phyloP scores from a whole-genome alignment of 2,888 invertebrate genomes.

The Drosophila formosana region DNA sequence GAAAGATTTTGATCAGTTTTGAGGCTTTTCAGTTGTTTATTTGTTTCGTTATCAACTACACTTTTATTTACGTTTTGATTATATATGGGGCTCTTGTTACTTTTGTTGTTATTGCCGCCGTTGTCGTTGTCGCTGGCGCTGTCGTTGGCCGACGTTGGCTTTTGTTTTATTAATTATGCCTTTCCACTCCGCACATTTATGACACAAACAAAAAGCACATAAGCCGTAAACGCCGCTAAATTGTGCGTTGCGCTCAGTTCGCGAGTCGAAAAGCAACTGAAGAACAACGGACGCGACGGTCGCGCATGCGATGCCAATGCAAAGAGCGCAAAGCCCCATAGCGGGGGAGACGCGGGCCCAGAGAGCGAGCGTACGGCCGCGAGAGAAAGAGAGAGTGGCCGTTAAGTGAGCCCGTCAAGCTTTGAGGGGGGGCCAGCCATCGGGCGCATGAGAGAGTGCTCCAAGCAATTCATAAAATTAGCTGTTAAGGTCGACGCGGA shows the following conservation, averaged over 20 bases:
- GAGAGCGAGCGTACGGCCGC: slow-evolving; percentile 4
- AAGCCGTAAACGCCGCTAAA: slow-evolving; percentile 19
- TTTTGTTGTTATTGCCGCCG: slow-evolving; percentile 6
- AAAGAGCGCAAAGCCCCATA: background rate
- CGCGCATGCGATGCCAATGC: slow-evolving; percentile 74
- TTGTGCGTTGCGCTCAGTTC: slow-evolving; percentile 54
- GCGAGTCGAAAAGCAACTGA: slow-evolving; percentile 61
- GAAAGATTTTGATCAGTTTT: slow-evolving; percentile 33
- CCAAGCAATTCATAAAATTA: slow-evolving; percentile 53
- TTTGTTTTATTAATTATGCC: slow-evolving; percentile 33
- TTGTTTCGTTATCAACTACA: slow-evolving; percentile 59
- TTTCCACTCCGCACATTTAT: slow-evolving; percentile 30
- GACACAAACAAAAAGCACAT: slow-evolving; percentile 32
- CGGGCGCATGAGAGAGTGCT: slow-evolving; percentile 9
- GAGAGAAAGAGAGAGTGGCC: slow-evolving; percentile 11
- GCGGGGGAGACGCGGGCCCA: slow-evolving; percentile 9
- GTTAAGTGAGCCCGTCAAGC: slow-evolving; percentile 18
- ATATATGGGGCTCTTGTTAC: slow-evolving; percentile 33
- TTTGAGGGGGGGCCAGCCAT: slow-evolving; percentile 18
- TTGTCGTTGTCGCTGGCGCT: slow-evolving; percentile 13
- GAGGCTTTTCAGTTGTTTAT: slow-evolving; percentile 23
- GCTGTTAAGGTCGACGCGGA: slow-evolving; percentile 56
- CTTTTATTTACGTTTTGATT: slow-evolving; percentile 72
- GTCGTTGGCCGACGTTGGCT: slow-evolving; percentile 17
- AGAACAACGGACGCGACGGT: slow-evolving; percentile 45